Conservation (phyloP, 2,797 vertebrate species). For the Etheostoma perlongum region DNA sequence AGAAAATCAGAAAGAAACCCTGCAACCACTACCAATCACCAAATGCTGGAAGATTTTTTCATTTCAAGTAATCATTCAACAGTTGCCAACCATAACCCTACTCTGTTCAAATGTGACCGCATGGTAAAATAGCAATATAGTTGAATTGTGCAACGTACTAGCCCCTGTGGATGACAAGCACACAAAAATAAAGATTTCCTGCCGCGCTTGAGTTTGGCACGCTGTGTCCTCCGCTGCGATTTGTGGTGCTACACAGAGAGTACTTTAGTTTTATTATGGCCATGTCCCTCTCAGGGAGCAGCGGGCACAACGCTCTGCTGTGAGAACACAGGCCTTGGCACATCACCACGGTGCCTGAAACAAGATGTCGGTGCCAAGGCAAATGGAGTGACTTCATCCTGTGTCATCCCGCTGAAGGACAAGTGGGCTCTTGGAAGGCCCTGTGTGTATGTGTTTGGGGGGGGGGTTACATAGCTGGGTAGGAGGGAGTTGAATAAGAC, state of each 20-base stretch:
- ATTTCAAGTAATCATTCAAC: neutral
- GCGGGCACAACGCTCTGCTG: conserved; percentile 47
- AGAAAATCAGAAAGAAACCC: neutral
- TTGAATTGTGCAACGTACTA: neutral
- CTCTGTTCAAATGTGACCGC: neutral
- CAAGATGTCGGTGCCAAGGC: conserved; percentile 62
- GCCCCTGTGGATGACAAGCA: neutral
- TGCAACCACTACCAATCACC: neutral
- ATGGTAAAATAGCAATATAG: neutral
- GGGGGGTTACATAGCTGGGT: neutral
- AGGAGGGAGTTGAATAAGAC: neutral
- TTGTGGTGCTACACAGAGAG: conserved; percentile 43
- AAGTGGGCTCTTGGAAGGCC: conserved; percentile 45
- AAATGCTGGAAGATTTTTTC: neutral
- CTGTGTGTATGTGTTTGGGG: neutral
- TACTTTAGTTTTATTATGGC: conserved; percentile 51
- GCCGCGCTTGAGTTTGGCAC: neutral
- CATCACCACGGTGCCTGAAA: conserved; percentile 45
- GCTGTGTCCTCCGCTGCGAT: conserved; percentile 13
- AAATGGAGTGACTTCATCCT: conserved; percentile 75
- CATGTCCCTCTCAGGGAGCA: conserved; percentile 43
- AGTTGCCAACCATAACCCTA: neutral
- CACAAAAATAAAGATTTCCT: neutral
- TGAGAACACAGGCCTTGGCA: conserved; percentile 68
- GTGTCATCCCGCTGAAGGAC: conserved; percentile 71